phyloP scores from a whole-genome alignment of 2,888 invertebrate genomes.

The Willowsia nigromaculata region DNA sequence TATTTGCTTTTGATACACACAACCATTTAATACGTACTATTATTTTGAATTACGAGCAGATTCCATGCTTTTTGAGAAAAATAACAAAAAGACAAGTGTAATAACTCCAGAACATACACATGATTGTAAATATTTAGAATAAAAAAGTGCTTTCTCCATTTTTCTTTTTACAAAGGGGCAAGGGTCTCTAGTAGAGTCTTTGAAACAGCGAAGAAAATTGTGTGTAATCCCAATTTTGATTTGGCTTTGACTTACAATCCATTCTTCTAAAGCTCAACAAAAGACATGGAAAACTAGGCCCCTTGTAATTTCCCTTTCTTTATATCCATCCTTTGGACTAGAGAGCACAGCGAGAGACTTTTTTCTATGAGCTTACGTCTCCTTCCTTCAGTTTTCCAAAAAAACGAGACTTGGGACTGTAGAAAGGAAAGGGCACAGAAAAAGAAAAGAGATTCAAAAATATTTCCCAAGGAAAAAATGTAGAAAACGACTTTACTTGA shows the following conservation, averaged over 20 bases:
- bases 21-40: background rate
- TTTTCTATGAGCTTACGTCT: no score
- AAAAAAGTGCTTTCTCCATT: background rate
- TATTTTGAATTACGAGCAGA: constrained; percentile 20
- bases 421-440: background rate
- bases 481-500: background rate
- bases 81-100: background rate
- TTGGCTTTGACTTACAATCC: no score
- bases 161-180: no score
- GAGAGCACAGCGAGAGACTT: background rate
- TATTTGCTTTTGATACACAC: background rate
- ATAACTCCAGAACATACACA: background rate
- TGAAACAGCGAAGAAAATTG: no score
- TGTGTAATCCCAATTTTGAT: no score
- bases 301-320: background rate
- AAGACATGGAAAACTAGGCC: background rate
- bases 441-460: constrained; percentile 34
- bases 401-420: constrained; percentile 32
- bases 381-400: background rate
- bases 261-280: background rate
- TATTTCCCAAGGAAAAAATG: constrained; percentile 27
- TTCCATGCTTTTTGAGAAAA: background rate
- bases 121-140: background rate
- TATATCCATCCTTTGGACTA: background rate
- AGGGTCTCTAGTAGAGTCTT: no score